phyloP scores from a whole-genome alignment of 2,113 vertebrate species.

The Campylorhamphus procurvoides region DNA sequence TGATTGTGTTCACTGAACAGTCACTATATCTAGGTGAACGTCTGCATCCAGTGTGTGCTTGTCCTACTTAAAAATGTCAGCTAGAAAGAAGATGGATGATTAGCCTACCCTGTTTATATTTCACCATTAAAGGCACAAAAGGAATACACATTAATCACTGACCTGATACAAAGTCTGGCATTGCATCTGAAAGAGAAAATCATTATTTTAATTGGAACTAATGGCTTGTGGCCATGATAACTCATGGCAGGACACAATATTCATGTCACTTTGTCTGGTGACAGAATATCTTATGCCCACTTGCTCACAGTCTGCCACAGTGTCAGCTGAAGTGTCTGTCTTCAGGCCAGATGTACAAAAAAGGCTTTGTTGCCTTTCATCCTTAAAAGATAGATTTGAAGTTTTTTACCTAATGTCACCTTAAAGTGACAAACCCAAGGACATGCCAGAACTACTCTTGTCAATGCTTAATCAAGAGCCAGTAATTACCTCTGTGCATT shows the following conservation, averaged over 20 bases:
- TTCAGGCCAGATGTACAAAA: slow-evolving; percentile 28
- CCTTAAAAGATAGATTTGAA: background rate
- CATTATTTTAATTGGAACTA: slow-evolving; percentile 71
- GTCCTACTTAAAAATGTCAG: slow-evolving; percentile 21
- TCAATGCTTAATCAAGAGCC: background rate
- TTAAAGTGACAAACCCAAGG: slow-evolving; percentile 34
- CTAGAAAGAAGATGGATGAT: slow-evolving; percentile 31
- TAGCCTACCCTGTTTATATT: slow-evolving; percentile 51
- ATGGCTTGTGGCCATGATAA: slow-evolving; percentile 63
- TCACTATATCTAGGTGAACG: background rate
- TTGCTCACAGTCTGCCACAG: background rate
- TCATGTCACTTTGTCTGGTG: slow-evolving; percentile 58
- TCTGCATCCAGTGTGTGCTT: background rate
- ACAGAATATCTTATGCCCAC: slow-evolving; percentile 29
- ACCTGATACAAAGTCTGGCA: slow-evolving; percentile 36
- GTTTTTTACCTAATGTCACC: slow-evolving; percentile 4
- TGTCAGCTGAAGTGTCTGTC: background rate
- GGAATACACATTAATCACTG: slow-evolving; percentile 43
- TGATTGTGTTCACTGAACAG: background rate
- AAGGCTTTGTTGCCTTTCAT: slow-evolving; percentile 7
- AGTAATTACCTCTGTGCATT: slow-evolving; percentile 10
- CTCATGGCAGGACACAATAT: slow-evolving; percentile 44
- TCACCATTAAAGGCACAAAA: slow-evolving; percentile 54
- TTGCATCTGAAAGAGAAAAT: slow-evolving; percentile 56
- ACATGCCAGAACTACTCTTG: background rate